These are phyloP conservation scores for Hedychridium roseum DNA, from an alignment of 2,888 invertebrate species.

Conservation along the genomic window DNA sequence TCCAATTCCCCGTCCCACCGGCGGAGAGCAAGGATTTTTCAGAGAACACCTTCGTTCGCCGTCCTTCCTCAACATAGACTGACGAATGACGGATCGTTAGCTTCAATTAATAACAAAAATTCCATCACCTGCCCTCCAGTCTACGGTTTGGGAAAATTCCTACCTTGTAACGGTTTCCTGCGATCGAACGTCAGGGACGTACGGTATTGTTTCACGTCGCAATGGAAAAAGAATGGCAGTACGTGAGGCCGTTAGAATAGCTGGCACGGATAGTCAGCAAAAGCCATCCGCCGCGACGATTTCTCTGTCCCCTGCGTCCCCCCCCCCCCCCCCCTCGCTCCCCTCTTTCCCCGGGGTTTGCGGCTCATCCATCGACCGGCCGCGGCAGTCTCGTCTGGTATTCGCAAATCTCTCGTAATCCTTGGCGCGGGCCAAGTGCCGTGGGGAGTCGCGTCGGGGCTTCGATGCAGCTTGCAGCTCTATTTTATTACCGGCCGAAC, in stretches of 20 bases:
- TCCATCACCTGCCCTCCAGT: no score
- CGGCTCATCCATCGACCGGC: neutral
- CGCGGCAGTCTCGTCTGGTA: slow-evolving; percentile 16
- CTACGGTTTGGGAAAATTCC: no score
- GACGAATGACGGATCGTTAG: no score
- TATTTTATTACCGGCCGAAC: slow-evolving; percentile 33
- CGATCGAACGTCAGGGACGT: neutral
- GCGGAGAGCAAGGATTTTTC: no score
- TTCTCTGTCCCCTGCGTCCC: slow-evolving; percentile 11
- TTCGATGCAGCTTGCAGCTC: slow-evolving; percentile 25
- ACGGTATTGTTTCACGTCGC: slow-evolving; percentile 1
- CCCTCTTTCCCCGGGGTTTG: neutral
- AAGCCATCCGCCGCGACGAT: slow-evolving; percentile 4
- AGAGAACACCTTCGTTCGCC: no score
- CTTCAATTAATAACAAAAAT: no score
- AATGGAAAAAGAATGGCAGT: neutral
- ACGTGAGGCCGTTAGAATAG: neutral
- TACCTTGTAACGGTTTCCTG: neutral
- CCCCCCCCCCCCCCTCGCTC: slow-evolving; percentile 2
- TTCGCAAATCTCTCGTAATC: slow-evolving; percentile 42
- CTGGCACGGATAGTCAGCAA: neutral
- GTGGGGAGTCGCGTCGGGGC: slow-evolving; percentile 22
- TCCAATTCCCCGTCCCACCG: slow-evolving; percentile 31
- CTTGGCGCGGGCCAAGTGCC: slow-evolving; percentile 30
- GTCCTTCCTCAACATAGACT: no score